These are phyloP conservation scores for Drosophila neoperkinsi DNA, from an alignment of 2,888 invertebrate species.

Conservation along the genomic window DNA sequence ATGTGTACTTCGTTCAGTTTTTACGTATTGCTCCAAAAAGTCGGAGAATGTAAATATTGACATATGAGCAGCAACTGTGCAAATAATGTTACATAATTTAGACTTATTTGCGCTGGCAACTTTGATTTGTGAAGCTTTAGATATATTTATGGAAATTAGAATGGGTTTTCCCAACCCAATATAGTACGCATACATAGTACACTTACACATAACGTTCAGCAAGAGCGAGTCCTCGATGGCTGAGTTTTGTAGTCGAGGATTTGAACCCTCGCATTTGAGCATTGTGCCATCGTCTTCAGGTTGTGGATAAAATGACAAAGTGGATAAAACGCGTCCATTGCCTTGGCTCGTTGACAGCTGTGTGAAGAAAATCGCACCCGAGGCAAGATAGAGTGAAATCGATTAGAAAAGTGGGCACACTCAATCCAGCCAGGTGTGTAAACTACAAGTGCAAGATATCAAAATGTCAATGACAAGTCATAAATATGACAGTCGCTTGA, in stretches of 20 bases:
- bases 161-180: constrained; percentile 21
- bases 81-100: constrained; percentile 75
- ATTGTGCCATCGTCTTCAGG: constrained; percentile 94
- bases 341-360: constrained; percentile 89
- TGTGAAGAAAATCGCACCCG: constrained; percentile 17
- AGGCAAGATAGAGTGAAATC: constrained; percentile 63
- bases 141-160: constrained; percentile 69
- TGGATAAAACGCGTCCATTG: constrained; percentile 91
- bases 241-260: constrained; percentile 91
- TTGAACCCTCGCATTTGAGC: constrained; percentile 94
- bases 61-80: constrained; percentile 56
- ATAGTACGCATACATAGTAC: constrained; percentile 38
- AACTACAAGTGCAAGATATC: constrained; percentile 56
- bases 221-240: constrained; percentile 92
- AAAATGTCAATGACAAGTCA: constrained; percentile 63
- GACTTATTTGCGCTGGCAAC: constrained; percentile 66
- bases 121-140: constrained; percentile 64
- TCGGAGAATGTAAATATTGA: constrained; percentile 67
- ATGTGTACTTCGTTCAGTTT: too few relatives aligned
- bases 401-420: constrained; percentile 73
- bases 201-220: constrained; percentile 96
- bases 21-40: too few relatives aligned
- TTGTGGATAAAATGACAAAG: constrained; percentile 91
- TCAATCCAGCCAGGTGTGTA: constrained; percentile 23
- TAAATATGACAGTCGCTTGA: constrained; percentile 63